These are phyloP conservation scores for Eupleurogrammus muticus DNA, from an alignment of 2,797 vertebrate genomes.

Conservation along the genomic window DNA sequence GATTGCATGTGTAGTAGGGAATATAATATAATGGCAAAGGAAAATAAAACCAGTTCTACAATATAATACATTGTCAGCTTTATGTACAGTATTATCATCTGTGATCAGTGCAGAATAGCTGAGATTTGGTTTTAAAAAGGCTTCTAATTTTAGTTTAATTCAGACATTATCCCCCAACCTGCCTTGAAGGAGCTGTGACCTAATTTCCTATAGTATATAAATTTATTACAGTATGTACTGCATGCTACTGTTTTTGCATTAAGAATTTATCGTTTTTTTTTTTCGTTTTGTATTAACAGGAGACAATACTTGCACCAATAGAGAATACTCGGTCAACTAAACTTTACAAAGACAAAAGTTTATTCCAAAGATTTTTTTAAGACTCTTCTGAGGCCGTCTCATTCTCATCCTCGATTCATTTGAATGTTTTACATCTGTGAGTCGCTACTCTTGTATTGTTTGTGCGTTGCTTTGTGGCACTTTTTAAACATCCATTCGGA, in stretches of 20 bases:
- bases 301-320: slow-evolving; percentile 8
- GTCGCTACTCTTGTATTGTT: neutral
- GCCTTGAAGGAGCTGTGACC: slow-evolving; percentile 20
- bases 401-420: neutral
- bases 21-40: slow-evolving; percentile 14
- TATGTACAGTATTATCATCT: slow-evolving; percentile 2
- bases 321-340: too few relatives aligned
- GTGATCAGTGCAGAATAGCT: slow-evolving; percentile 18
- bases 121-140: slow-evolving; percentile 6
- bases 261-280: slow-evolving; percentile 9
- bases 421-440: slow-evolving; percentile 7
- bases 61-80: neutral
- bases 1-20: slow-evolving; percentile 17
- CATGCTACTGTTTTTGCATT: neutral
- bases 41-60: neutral
- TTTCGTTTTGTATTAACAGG: slow-evolving; percentile 17
- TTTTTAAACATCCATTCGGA: neutral
- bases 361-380: neutral
- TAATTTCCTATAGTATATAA: neutral
- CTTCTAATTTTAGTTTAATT: slow-evolving; percentile 6
- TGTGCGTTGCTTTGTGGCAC: neutral
- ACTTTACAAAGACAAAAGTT: too few relatives aligned
- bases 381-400: neutral
- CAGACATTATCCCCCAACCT: neutral
- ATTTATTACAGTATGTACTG: slow-evolving; percentile 7